Conservation (phyloP, 2,888 invertebrate genomes). For the Dorcus hopei region DNA sequence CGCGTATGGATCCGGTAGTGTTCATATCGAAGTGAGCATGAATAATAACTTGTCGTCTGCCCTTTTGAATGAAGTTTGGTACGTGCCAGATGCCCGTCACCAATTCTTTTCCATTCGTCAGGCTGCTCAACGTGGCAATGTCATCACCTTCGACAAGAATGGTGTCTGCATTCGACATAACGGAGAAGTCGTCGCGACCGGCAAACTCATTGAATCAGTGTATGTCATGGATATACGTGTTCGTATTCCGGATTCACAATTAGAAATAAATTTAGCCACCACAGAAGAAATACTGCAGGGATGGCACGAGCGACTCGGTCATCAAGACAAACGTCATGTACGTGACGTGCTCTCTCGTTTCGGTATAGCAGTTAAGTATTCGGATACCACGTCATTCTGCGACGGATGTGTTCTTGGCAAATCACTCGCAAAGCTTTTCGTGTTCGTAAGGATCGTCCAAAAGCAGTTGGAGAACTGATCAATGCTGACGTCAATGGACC, state of each 20-base stretch:
- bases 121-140: neutral
- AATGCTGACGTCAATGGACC: conserved; percentile 29
- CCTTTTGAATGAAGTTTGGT: too few relatives aligned
- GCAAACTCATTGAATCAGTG: neutral
- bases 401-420: conserved; percentile 16
- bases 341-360: too few relatives aligned
- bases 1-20: too few relatives aligned
- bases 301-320: too few relatives aligned
- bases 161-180: too few relatives aligned
- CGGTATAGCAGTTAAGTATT: neutral
- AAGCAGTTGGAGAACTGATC: conserved; percentile 23
- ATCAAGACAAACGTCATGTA: too few relatives aligned
- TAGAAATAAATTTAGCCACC: too few relatives aligned
- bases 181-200: too few relatives aligned
- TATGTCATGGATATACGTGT: neutral
- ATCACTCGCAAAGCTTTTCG: conserved; percentile 15
- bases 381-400: conserved; percentile 1
- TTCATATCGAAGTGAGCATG: too few relatives aligned
- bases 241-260: neutral
- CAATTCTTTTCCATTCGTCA: neutral
- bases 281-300: too few relatives aligned
- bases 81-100: too few relatives aligned
- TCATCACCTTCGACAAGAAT: neutral
- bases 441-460: conserved; percentile 17
- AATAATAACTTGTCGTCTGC: too few relatives aligned